phyloP scores from a whole-genome alignment of 2,113 vertebrate genomes.

The Cyprinodon tularosa region DNA sequence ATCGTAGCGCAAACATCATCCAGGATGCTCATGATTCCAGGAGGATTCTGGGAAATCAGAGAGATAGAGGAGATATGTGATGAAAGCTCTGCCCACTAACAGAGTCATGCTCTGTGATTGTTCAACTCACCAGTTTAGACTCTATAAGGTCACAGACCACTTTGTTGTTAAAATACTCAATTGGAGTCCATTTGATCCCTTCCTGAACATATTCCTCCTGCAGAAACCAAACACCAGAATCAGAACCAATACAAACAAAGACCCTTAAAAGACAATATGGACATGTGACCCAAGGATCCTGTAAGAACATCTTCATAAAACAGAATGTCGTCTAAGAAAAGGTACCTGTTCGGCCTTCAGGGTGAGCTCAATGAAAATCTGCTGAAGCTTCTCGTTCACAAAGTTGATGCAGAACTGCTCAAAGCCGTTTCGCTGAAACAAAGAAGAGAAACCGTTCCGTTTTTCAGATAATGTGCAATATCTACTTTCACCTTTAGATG shows the following conservation, averaged over 20 bases:
- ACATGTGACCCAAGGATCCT: background rate
- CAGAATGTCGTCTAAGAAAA: background rate
- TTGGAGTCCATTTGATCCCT: constrained; percentile 84
- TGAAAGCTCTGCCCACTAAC: background rate
- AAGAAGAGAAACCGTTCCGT: background rate
- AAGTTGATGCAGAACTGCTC: constrained; percentile 89
- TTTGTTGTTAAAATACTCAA: constrained; percentile 88
- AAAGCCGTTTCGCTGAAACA: constrained; percentile 82
- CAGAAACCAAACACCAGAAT: background rate
- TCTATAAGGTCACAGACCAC: constrained; percentile 87
- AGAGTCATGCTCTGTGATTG: background rate
- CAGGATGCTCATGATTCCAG: constrained; percentile 84
- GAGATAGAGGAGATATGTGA: background rate
- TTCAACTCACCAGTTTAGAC: constrained; percentile 82
- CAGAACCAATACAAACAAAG: background rate
- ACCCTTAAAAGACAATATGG: background rate
- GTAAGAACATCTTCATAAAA: background rate
- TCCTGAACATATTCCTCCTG: constrained; percentile 87
- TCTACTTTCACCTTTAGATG: background rate
- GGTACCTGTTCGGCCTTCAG: constrained; percentile 86
- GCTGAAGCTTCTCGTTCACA: constrained; percentile 87
- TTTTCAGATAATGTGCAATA: background rate
- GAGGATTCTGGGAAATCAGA: constrained; percentile 75
- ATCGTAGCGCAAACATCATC: constrained; percentile 87
- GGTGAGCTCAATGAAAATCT: constrained; percentile 86